phyloP scores from a whole-genome alignment of 2,888 invertebrate species.

The Danaus chrysippus region DNA sequence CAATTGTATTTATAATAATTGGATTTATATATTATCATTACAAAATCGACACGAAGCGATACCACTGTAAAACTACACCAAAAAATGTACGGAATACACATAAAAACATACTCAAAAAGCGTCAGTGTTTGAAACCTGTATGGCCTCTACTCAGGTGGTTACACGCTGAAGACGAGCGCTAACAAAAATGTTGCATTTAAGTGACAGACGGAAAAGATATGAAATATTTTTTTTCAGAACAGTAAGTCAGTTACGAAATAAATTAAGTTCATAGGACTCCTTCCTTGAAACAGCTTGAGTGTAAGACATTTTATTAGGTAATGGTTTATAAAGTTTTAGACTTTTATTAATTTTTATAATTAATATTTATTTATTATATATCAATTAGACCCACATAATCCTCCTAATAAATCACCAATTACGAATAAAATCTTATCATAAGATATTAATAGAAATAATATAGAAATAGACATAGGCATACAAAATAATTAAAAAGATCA shows the following conservation, averaged over 20 bases:
- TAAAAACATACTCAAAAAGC: conserved; percentile 43
- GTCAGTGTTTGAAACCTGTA: conserved; percentile 38
- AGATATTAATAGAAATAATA: too few species aligned
- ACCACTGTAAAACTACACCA: conserved; percentile 12
- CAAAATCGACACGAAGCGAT: neutral
- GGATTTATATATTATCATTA: neutral
- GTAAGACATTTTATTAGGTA: too few species aligned
- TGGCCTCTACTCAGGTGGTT: conserved; percentile 29
- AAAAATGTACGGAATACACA: conserved; percentile 35
- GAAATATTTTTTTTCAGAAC: neutral
- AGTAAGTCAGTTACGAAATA: neutral
- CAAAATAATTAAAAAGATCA: too few species aligned
- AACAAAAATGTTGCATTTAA: conserved; percentile 21
- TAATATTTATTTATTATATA: too few species aligned
- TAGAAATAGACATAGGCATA: too few species aligned
- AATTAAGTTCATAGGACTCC: neutral
- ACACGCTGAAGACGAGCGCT: conserved; percentile 25
- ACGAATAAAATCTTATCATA: too few species aligned
- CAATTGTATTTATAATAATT: neutral
- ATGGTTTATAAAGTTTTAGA: too few species aligned
- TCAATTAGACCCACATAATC: too few species aligned
- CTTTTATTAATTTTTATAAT: too few species aligned
- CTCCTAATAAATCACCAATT: too few species aligned
- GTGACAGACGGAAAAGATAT: conserved; percentile 15
- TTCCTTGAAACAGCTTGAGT: too few species aligned